A percentile compares a stretch with the other conserved stretches of the same genome.
Evolutionary conservation across 2,888 invertebrate species (phyloP).

Genomic region (Latrodectus hesperus): DNA sequence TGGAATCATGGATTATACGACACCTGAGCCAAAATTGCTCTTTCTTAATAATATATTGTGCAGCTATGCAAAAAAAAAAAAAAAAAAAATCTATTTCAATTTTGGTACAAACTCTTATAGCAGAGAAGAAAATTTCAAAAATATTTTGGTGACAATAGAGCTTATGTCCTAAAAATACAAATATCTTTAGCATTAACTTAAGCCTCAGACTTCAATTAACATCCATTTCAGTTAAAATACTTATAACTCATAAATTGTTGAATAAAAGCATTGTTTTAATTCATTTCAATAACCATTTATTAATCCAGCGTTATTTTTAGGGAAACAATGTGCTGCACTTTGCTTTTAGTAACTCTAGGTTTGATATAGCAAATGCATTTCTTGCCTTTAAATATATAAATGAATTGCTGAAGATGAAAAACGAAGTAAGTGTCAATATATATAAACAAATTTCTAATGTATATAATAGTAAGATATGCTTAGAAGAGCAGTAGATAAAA

Average conservation of each 20-base stretch:
- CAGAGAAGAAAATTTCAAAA: neutral
- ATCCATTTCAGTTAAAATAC: too few species aligned
- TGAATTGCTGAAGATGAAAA: slow-evolving; percentile 25
- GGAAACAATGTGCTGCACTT: slow-evolving; percentile 48
- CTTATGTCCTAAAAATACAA: too few species aligned
- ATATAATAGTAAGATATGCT: too few species aligned
- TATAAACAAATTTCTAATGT: too few species aligned
- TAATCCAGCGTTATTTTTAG: slow-evolving; percentile 3
- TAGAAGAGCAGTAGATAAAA: too few species aligned
- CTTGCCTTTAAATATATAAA: neutral
- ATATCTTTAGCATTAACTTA: neutral
- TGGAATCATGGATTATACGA: too few species aligned
- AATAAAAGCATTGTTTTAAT: neutral
- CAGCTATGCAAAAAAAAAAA: too few species aligned
- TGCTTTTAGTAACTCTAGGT: slow-evolving; percentile 32
- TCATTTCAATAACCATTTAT: neutral
- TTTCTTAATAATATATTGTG: too few species aligned
- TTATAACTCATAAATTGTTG: neutral
- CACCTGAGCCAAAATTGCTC: too few species aligned
- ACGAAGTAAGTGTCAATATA: slow-evolving; percentile 25
- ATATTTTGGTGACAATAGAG: neutral
- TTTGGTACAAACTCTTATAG: too few species aligned
- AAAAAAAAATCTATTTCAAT: too few species aligned
- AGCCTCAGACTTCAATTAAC: neutral
- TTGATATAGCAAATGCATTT: slow-evolving; percentile 33